Conservation (phyloP, 2,888 invertebrate genomes). For the Thecocarcelia acutangulata region DNA sequence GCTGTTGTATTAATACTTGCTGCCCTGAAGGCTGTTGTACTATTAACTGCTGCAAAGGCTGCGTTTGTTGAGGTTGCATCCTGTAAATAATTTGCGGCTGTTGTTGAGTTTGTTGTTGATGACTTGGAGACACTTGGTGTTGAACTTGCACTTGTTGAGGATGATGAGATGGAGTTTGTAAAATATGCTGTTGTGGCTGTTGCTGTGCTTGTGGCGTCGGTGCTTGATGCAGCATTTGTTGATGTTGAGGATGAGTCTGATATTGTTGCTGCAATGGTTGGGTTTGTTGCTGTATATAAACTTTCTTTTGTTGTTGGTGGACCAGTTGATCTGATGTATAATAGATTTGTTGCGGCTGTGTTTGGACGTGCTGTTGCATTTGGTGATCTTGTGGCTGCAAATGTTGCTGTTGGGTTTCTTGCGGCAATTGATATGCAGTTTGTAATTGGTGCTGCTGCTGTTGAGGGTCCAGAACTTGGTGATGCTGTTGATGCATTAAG, state of each 20-base stretch:
- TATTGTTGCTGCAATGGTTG: slow-evolving; percentile 71
- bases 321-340: slow-evolving; percentile 78
- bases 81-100: slow-evolving; percentile 76
- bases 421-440: slow-evolving; percentile 70
- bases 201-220: slow-evolving; percentile 72
- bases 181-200: slow-evolving; percentile 72
- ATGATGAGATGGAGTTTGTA: slow-evolving; percentile 76
- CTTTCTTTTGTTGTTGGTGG: slow-evolving; percentile 74
- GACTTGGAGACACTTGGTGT: slow-evolving; percentile 62
- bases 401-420: slow-evolving; percentile 70
- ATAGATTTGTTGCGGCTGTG: slow-evolving; percentile 77
- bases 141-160: slow-evolving; percentile 72
- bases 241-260: slow-evolving; percentile 68
- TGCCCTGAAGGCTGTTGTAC: slow-evolving; percentile 76
- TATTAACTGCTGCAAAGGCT: slow-evolving; percentile 72
- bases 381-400: slow-evolving; percentile 75
- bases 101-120: slow-evolving; percentile 72
- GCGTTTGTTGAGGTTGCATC: slow-evolving; percentile 73
- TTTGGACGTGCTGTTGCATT: slow-evolving; percentile 74
- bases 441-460: slow-evolving; percentile 72
- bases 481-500: slow-evolving; percentile 73
- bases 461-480: slow-evolving; percentile 70
- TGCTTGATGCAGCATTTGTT: slow-evolving; percentile 67
- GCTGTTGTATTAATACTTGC: slow-evolving; percentile 79
- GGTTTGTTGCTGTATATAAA: slow-evolving; percentile 72